Percentiles rank a stretch among this genome's conserved stretches.
Evolutionary conservation across 2,113 vertebrate genomes (phyloP).

Genomic region (Strix uralensis): DNA sequence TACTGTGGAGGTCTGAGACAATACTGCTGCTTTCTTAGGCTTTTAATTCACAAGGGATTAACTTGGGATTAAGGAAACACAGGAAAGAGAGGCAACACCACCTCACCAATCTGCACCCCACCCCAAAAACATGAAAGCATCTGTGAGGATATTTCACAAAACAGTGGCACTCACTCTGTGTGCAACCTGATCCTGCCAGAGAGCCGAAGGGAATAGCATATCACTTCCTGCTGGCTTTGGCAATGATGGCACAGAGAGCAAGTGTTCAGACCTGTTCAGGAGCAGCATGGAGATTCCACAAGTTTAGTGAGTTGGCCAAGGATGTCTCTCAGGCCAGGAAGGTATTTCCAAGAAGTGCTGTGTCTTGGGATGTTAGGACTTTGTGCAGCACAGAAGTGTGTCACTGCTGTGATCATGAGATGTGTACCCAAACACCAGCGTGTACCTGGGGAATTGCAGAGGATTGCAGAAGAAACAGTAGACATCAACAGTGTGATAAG

Average conservation of each 20-base stretch:
- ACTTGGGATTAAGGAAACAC: neutral
- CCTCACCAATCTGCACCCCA: neutral
- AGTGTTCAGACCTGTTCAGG: neutral
- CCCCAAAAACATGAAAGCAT: neutral
- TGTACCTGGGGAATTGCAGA: neutral
- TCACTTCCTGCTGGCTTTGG: conserved; percentile 14
- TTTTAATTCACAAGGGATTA: neutral
- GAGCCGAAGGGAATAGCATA: neutral
- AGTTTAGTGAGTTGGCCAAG: neutral
- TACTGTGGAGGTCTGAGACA: neutral
- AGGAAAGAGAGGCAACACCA: neutral
- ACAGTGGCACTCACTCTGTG: neutral
- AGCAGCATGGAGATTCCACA: neutral
- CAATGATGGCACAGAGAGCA: neutral
- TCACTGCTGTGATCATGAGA: neutral
- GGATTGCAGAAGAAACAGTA: neutral
- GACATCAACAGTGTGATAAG: neutral
- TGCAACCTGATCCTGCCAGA: conserved; percentile 13
- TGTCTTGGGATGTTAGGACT: neutral
- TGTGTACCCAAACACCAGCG: fast-evolving
- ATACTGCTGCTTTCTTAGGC: neutral
- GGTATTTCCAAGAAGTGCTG: neutral
- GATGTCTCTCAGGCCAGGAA: neutral
- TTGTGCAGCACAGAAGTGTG: neutral
- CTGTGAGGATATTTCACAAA: neutral